A percentile compares a stretch with the other conserved stretches of the same genome.
Evolutionary conservation across 2,797 vertebrate species (phyloP).

Genomic region (Schizopygopsis malacanthus): DNA sequence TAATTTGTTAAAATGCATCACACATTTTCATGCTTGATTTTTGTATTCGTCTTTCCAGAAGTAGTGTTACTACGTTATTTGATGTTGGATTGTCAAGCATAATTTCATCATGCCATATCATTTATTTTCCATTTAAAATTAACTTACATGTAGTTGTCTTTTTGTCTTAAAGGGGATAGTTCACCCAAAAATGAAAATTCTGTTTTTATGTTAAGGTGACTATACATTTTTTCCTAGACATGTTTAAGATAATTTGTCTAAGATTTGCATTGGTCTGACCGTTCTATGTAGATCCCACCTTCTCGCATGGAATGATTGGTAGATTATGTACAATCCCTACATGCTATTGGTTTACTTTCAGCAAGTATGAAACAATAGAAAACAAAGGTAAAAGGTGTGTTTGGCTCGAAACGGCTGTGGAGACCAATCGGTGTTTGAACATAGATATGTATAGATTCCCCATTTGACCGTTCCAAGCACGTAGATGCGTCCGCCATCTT

Average conservation of each 20-base stretch:
- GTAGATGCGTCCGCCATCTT: too few species aligned
- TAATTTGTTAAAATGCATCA: conserved; percentile 8
- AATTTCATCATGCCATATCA: background rate
- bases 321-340: background rate
- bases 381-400: too few species aligned
- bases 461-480: too few species aligned
- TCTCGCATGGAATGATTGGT: background rate
- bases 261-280: background rate
- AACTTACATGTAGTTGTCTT: background rate
- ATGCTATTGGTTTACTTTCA: background rate
- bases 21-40: background rate
- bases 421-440: too few species aligned
- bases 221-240: background rate
- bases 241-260: background rate
- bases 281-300: background rate
- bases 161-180: background rate
- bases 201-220: background rate
- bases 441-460: too few species aligned
- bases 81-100: background rate
- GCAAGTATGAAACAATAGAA: background rate
- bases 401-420: too few species aligned
- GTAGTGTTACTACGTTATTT: background rate
- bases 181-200: background rate
- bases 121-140: background rate
- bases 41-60: background rate